A percentile compares a stretch with the other conserved stretches of the same genome.
Evolutionary conservation across 2,113 vertebrate species (phyloP).

Genomic region (Phalacrocorax aristotelis): DNA sequence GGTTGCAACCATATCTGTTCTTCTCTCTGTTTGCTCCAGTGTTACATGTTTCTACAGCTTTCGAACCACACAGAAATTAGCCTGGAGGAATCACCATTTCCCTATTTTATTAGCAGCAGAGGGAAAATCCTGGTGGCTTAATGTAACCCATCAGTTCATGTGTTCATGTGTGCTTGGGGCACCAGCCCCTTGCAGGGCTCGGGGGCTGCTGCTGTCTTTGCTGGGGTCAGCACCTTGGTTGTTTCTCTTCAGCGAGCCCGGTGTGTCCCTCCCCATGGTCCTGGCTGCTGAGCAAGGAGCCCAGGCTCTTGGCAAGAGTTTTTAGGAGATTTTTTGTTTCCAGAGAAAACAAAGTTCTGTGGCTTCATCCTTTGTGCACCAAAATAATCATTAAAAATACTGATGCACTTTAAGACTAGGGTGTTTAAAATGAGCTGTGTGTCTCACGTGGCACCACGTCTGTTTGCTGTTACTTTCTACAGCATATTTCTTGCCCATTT

Average conservation of each 20-base stretch:
- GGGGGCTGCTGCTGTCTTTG: not conserved
- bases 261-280: not conserved
- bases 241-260: not conserved
- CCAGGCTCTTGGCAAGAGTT: not conserved
- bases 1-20: slow-evolving; percentile 25
- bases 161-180: not conserved
- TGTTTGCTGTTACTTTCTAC: slow-evolving; percentile 43
- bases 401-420: not conserved
- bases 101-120: not conserved
- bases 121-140: not conserved
- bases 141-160: not conserved
- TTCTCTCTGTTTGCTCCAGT: not conserved
- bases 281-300: accelerated
- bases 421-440: not conserved
- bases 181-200: not conserved
- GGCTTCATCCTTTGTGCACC: not conserved
- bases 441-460: not conserved
- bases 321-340: not conserved
- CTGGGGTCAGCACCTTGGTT: not conserved
- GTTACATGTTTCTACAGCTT: not conserved
- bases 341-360: not conserved
- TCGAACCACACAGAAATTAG: not conserved
- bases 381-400: not conserved
- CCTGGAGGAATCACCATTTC: not conserved
- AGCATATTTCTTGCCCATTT: not conserved